Conservation (phyloP, 2,888 invertebrate genomes). For the Diarsia mendica region DNA sequence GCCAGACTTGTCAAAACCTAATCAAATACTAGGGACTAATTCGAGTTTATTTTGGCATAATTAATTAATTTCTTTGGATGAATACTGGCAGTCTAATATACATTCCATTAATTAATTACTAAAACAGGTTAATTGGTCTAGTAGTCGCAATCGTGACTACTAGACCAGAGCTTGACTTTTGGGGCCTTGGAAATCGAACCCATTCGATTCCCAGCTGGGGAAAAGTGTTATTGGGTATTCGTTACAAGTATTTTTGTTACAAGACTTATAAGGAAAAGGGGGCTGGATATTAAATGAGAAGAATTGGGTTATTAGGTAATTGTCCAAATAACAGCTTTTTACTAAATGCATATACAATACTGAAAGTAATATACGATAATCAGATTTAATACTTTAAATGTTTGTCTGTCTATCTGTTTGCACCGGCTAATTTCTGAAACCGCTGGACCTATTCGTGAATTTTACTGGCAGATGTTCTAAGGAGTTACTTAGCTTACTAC, state of each 20-base stretch:
- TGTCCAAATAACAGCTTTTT: too few relatives aligned
- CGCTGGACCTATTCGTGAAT: too few relatives aligned
- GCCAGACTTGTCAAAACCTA: slow-evolving; percentile 1
- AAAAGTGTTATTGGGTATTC: neutral
- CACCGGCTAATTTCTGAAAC: too few relatives aligned
- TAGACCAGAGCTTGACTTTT: neutral
- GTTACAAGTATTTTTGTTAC: neutral
- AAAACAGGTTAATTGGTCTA: neutral
- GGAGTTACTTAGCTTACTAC: too few relatives aligned
- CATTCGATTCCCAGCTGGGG: neutral
- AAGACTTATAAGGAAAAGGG: neutral
- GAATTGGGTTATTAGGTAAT: neutral
- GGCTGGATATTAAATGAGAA: neutral
- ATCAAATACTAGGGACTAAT: slow-evolving; percentile 10
- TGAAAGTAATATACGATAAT: too few relatives aligned
- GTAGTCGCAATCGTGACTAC: neutral
- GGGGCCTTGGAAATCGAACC: neutral
- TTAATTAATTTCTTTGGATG: neutral
- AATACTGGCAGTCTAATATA: neutral
- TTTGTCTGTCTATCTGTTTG: too few relatives aligned
- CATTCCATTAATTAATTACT: neutral
- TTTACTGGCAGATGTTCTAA: too few relatives aligned
- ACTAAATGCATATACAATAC: too few relatives aligned
- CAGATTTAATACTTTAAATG: too few relatives aligned
- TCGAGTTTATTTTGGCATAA: neutral